Conservation (phyloP, 2,113 vertebrate species). For the Podilymbus podiceps region DNA sequence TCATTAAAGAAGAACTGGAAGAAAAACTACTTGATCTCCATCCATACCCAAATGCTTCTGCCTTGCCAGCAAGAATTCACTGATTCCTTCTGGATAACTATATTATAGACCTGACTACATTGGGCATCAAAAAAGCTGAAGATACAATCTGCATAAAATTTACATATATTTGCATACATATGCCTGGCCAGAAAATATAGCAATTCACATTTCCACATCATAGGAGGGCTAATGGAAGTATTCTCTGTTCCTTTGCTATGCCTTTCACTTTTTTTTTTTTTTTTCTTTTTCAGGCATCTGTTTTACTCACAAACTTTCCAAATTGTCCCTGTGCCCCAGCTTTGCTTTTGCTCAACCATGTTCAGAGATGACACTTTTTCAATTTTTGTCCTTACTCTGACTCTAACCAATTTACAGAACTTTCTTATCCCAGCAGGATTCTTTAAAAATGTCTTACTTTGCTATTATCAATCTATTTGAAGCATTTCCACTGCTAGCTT, state of each 20-base stretch:
- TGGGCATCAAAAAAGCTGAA: slow-evolving; percentile 65
- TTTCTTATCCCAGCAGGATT: not conserved
- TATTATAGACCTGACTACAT: slow-evolving; percentile 41
- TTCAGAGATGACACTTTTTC: not conserved
- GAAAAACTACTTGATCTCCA: slow-evolving; percentile 44
- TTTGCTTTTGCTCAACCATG: not conserved
- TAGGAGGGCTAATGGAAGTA: slow-evolving; percentile 26
- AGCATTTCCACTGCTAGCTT: not conserved
- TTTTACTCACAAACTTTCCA: not conserved
- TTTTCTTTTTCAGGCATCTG: not conserved
- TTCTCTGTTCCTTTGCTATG: not conserved
- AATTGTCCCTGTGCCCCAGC: not conserved
- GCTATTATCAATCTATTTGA: not conserved
- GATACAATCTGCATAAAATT: slow-evolving; percentile 69
- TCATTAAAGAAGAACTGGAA: slow-evolving; percentile 42
- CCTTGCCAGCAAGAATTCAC: slow-evolving; percentile 56
- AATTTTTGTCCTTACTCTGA: not conserved
- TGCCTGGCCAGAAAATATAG: slow-evolving; percentile 30
- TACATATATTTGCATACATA: slow-evolving; percentile 62
- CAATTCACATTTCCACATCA: slow-evolving; percentile 52
- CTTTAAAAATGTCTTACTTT: not conserved
- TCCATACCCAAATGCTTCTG: slow-evolving; percentile 38
- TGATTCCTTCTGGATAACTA: slow-evolving; percentile 62
- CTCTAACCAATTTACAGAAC: not conserved
- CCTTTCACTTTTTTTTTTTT: not conserved